These are phyloP conservation scores for Sternotherus odoratus DNA, from an alignment of 2,797 vertebrate species.

Conservation along the genomic window DNA sequence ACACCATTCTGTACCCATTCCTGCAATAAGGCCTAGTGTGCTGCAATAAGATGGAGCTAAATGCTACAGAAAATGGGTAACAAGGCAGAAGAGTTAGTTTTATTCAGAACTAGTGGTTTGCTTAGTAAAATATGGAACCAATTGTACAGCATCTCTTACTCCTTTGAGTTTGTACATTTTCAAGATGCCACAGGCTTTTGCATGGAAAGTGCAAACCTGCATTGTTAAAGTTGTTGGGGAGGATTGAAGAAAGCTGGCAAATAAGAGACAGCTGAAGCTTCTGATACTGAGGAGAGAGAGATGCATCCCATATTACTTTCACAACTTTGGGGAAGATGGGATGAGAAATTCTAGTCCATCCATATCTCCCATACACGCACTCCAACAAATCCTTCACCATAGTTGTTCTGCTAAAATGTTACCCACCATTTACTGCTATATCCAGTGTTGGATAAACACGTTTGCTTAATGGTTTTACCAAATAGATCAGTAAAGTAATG, in stretches of 20 bases:
- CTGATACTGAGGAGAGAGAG: accelerated
- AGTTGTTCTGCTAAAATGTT: not conserved
- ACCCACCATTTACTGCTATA: not conserved
- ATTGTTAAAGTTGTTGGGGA: not conserved
- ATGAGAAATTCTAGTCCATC: not conserved
- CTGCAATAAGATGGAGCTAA: not conserved
- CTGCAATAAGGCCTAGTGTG: not conserved
- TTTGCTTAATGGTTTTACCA: accelerated
- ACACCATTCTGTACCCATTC: not conserved
- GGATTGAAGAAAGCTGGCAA: not conserved
- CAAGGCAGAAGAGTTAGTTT: not conserved
- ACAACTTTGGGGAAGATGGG: not conserved
- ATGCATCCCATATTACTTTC: not conserved
- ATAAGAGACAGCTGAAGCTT: not conserved
- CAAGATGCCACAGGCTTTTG: not conserved
- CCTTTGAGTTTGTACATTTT: accelerated
- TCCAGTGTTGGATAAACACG: not conserved
- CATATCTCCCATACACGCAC: not conserved
- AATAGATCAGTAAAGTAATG: not conserved
- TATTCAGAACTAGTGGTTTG: not conserved
- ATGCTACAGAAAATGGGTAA: not conserved
- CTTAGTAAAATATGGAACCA: not conserved
- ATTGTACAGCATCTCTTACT: not conserved
- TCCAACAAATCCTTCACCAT: not conserved
- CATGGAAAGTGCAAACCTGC: not conserved